phyloP scores from a whole-genome alignment of 2,888 invertebrate species.

The Drosophila testacea region DNA sequence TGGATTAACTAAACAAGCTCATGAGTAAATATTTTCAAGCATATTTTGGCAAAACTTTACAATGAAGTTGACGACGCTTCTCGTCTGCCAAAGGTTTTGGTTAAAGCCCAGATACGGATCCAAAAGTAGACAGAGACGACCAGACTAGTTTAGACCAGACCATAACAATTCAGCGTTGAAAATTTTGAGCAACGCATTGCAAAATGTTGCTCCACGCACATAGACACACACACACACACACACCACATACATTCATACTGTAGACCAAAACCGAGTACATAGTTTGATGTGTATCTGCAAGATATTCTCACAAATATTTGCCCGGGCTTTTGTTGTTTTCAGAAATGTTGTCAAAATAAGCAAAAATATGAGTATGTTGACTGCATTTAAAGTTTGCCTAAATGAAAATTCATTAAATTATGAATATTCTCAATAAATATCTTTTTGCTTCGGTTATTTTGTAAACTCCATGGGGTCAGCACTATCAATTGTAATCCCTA shows the following conservation, averaged over 20 bases:
- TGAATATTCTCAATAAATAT: slow-evolving; percentile 17
- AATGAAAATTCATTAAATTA: slow-evolving; percentile 38
- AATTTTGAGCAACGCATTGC: slow-evolving; percentile 75
- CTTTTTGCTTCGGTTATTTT: neutral
- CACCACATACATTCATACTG: neutral
- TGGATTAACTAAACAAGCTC: slow-evolving; percentile 81
- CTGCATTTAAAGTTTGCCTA: slow-evolving; percentile 34
- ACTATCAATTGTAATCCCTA: slow-evolving; percentile 8
- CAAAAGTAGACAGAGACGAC: neutral
- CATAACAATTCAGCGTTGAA: slow-evolving; percentile 72
- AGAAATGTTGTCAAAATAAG: slow-evolving; percentile 51
- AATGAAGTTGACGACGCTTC: slow-evolving; percentile 60
- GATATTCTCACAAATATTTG: slow-evolving; percentile 76
- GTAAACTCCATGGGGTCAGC: neutral
- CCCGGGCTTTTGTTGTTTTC: slow-evolving; percentile 30
- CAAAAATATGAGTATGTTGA: slow-evolving; percentile 42
- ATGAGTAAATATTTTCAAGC: slow-evolving; percentile 80
- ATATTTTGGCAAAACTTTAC: slow-evolving; percentile 72
- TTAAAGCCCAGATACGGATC: slow-evolving; percentile 14
- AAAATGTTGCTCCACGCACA: slow-evolving; percentile 50
- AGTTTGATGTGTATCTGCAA: slow-evolving; percentile 61
- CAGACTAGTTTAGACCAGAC: slow-evolving; percentile 36
- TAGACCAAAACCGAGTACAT: slow-evolving; percentile 13
- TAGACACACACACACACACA: neutral
- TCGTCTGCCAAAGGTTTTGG: slow-evolving; percentile 11